Evolutionary conservation across 2,797 vertebrate species (phyloP).

Genomic region (Ataeniobius toweri): DNA sequence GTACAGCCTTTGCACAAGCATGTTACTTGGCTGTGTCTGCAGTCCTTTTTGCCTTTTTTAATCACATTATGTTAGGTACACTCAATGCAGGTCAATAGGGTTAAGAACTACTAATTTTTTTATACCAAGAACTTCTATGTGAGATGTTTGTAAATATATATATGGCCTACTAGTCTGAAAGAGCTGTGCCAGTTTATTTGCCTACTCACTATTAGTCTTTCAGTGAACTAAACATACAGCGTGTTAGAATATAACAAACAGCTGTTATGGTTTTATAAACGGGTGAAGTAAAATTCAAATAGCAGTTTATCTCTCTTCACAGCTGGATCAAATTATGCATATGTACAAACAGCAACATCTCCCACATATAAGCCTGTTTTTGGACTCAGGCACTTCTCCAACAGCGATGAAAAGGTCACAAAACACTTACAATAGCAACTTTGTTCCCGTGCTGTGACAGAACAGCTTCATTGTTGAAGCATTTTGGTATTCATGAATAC

Average conservation of each 20-base stretch:
- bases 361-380: neutral
- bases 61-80: conserved; percentile 47
- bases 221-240: conserved; percentile 22
- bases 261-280: conserved; percentile 1
- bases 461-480: conserved; percentile 52
- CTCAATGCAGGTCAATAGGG: conserved; percentile 54
- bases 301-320: neutral
- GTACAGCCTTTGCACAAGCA: conserved; percentile 23
- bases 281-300: neutral
- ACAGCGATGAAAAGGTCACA: conserved; percentile 31
- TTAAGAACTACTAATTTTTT: conserved; percentile 58
- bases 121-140: conserved; percentile 29
- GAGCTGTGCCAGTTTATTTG: conserved; percentile 19
- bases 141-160: conserved; percentile 31
- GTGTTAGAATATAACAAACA: conserved; percentile 19
- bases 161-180: conserved; percentile 53
- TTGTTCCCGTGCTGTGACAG: conserved; percentile 14
- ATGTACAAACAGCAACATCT: conserved; percentile 7
- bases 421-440: conserved; percentile 29
- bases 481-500: conserved; percentile 67
- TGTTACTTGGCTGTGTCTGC: conserved; percentile 36
- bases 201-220: conserved; percentile 22
- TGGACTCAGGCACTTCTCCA: conserved; percentile 7
- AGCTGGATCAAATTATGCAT: conserved; percentile 9
- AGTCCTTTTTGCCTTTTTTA: conserved; percentile 27